phyloP scores from a whole-genome alignment of 2,113 vertebrate genomes.

The Rhegmatorhina hoffmannsi region DNA sequence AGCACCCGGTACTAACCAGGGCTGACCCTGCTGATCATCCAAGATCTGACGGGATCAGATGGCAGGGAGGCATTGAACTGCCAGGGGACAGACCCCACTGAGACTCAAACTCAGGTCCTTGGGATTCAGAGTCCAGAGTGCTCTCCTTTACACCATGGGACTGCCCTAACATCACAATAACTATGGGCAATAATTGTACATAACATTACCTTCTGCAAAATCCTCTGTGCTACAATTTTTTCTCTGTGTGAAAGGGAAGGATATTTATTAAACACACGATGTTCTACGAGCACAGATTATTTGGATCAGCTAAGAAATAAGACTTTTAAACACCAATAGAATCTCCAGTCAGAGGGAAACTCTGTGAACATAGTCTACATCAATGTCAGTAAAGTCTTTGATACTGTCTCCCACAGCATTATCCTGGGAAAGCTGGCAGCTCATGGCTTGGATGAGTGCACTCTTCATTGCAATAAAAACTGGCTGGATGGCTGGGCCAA shows the following conservation, averaged over 20 bases:
- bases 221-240: neutral
- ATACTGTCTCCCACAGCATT: neutral
- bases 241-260: neutral
- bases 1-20: no score
- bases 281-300: neutral
- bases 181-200: neutral
- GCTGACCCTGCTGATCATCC: no score
- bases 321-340: neutral
- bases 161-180: neutral
- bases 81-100: no score
- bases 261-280: neutral
- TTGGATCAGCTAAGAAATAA: neutral
- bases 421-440: neutral
- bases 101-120: no score
- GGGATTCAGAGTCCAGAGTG: no score
- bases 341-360: neutral
- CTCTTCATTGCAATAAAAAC: neutral
- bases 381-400: neutral
- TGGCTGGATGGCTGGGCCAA: rapidly evolving
- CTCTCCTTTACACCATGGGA: no score
- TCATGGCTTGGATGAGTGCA: neutral
- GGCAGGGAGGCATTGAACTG: no score
- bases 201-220: neutral
- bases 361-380: neutral
- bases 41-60: no score